A percentile compares a stretch with the other conserved stretches of the same genome.
These are phyloP conservation scores for Barypeithes pellucidus DNA, from an alignment of 2,888 invertebrate species.

Conservation along the genomic window DNA sequence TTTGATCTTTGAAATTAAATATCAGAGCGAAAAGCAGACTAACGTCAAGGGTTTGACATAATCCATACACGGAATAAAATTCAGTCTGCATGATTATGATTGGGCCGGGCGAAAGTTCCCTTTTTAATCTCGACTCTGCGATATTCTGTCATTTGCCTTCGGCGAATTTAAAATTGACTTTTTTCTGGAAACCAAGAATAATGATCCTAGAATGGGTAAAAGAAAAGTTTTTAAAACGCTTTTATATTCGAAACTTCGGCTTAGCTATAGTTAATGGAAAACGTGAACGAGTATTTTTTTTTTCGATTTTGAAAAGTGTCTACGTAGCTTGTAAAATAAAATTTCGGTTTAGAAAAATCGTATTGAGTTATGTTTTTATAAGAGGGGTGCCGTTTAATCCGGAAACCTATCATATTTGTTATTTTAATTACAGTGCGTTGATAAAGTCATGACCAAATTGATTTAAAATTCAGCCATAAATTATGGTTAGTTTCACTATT, in stretches of 20 bases:
- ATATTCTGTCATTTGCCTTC: constrained; percentile 4
- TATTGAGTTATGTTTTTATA: too few species aligned
- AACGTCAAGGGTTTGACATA: too few species aligned
- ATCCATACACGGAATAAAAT: neutral
- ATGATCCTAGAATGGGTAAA: constrained; percentile 1
- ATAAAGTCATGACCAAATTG: too few species aligned
- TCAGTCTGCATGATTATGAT: neutral
- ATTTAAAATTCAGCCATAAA: too few species aligned
- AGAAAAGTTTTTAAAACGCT: constrained; percentile 12
- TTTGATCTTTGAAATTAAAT: too few species aligned
- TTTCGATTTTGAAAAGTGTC: neutral
- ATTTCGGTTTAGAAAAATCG: neutral
- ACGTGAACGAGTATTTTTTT: constrained; percentile 2
- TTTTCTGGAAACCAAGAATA: constrained; percentile 8
- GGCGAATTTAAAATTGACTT: constrained; percentile 25
- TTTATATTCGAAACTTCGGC: neutral
- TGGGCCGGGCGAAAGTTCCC: neutral
- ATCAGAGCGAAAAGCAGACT: too few species aligned
- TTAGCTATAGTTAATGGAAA: constrained; percentile 2
- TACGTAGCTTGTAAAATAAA: neutral
- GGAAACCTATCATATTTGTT: too few species aligned
- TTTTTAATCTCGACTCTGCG: neutral
- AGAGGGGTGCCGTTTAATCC: too few species aligned
- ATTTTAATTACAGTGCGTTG: too few species aligned
- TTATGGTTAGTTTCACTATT: too few species aligned